These are phyloP conservation scores for Cephus cinctus DNA, from an alignment of 1,140 invertebrate genomes.

Conservation along the genomic window DNA sequence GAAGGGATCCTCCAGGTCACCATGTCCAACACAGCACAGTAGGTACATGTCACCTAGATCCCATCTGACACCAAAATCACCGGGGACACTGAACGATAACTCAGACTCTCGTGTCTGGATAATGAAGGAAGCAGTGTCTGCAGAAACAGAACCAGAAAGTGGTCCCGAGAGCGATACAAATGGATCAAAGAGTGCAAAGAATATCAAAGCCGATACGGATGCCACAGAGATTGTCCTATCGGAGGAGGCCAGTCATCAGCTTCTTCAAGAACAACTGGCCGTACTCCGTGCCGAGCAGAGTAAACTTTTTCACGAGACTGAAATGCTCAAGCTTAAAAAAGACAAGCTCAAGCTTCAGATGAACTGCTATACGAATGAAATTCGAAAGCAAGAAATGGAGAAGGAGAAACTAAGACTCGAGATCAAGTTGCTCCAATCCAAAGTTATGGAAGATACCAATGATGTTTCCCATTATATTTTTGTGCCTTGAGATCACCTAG, in stretches of 20 bases:
- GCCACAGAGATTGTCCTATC: conserved; percentile 29
- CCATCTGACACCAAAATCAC: conserved; percentile 20
- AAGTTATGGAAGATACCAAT: conserved; percentile 45
- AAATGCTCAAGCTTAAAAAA: conserved; percentile 47
- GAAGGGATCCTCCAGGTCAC: conserved; percentile 15
- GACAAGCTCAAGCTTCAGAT: conserved; percentile 42
- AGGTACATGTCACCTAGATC: conserved; percentile 14
- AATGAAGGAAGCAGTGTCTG: conserved; percentile 19
- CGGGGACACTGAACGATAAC: conserved; percentile 28
- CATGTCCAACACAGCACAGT: conserved; percentile 18
- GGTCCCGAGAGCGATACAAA: conserved; percentile 35
- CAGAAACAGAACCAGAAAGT: conserved; percentile 29
- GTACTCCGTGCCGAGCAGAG: conserved; percentile 43
- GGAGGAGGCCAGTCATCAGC: conserved; percentile 38
- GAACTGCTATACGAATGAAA: conserved; percentile 42
- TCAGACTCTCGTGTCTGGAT: conserved; percentile 39
- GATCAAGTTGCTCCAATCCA: conserved; percentile 46
- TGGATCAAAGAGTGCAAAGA: conserved; percentile 11
- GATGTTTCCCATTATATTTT: conserved; percentile 50
- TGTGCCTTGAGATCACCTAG: conserved; percentile 38
- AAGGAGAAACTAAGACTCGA: conserved; percentile 48
- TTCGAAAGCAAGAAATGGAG: conserved; percentile 48
- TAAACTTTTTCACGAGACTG: conserved; percentile 47
- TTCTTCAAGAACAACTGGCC: conserved; percentile 44
- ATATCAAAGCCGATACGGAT: conserved; percentile 14